Conservation (phyloP, 2,113 vertebrate species). For the Amphiprion percula region DNA sequence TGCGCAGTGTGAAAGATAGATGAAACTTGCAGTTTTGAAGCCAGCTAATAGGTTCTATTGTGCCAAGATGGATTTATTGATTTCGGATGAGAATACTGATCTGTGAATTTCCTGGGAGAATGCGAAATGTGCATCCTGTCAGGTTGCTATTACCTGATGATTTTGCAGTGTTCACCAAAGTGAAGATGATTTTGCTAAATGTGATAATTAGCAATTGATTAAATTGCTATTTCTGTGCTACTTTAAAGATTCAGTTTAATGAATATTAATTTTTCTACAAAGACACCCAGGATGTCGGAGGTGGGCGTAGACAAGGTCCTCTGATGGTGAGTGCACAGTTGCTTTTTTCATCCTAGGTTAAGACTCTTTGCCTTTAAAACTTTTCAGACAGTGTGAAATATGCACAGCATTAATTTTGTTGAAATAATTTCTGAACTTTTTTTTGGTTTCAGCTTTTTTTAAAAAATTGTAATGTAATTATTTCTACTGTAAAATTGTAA, state of each 20-base stretch:
- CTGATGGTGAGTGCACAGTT: slow-evolving; percentile 88
- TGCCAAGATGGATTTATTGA: slow-evolving; percentile 49
- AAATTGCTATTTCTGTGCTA: background rate
- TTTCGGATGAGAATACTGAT: slow-evolving; percentile 37
- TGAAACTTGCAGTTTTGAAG: slow-evolving; percentile 40
- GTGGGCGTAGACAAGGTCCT: slow-evolving; percentile 87
- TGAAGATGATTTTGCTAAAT: slow-evolving; percentile 10
- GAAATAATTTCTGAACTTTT: background rate
- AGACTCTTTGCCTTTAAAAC: background rate
- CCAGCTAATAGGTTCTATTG: slow-evolving; percentile 28
- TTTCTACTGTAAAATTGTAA: no score
- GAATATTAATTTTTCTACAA: slow-evolving; percentile 32
- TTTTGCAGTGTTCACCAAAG: slow-evolving; percentile 30
- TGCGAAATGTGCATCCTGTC: slow-evolving; percentile 18
- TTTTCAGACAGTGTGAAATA: background rate
- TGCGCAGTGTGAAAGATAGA: slow-evolving; percentile 20
- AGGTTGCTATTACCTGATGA: background rate
- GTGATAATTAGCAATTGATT: slow-evolving; percentile 12
- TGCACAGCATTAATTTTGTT: background rate
- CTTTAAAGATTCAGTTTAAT: slow-evolving; percentile 17
- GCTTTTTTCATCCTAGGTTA: background rate
- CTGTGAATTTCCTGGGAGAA: slow-evolving; percentile 22
- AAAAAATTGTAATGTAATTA: no score
- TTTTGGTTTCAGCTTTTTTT: no score
- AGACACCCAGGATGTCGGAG: slow-evolving; percentile 90